Conservation (phyloP, 2,113 vertebrate genomes). For the Engystomops pustulosus region DNA sequence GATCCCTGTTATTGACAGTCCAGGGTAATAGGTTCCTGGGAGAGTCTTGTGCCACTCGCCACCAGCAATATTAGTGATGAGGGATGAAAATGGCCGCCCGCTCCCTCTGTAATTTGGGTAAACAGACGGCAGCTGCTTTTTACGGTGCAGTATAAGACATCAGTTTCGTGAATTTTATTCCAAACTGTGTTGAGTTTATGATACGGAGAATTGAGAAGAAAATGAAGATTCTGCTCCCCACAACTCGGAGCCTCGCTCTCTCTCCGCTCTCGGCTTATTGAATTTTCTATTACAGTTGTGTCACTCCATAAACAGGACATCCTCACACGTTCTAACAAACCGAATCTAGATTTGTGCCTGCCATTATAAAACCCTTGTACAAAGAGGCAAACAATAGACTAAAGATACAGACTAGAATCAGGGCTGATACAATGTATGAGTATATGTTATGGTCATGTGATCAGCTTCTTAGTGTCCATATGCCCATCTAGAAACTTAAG, state of each 20-base stretch:
- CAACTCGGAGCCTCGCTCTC: not conserved
- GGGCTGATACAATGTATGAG: no score
- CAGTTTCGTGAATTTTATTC: constrained; percentile 6
- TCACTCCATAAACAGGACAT: constrained; percentile 23
- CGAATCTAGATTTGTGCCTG: not conserved
- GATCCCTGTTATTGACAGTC: not conserved
- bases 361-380: not conserved
- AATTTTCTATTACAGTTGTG: constrained; percentile 9
- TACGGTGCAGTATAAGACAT: not conserved
- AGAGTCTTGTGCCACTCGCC: not conserved
- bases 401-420: no score
- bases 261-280: not conserved
- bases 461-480: no score
- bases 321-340: not conserved
- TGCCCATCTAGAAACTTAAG: no score
- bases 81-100: not conserved
- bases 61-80: constrained; percentile 31
- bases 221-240: not conserved
- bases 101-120: constrained; percentile 8
- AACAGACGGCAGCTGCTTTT: constrained; percentile 11
- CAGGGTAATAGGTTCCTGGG: constrained; percentile 14
- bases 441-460: no score
- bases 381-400: not conserved
- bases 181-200: constrained; percentile 26
- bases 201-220: not conserved